Evolutionary conservation across 2,888 invertebrate species (phyloP), one percentile per base, ranked within the genome.

Genomic region (Ectemnius continuus): DNA sequence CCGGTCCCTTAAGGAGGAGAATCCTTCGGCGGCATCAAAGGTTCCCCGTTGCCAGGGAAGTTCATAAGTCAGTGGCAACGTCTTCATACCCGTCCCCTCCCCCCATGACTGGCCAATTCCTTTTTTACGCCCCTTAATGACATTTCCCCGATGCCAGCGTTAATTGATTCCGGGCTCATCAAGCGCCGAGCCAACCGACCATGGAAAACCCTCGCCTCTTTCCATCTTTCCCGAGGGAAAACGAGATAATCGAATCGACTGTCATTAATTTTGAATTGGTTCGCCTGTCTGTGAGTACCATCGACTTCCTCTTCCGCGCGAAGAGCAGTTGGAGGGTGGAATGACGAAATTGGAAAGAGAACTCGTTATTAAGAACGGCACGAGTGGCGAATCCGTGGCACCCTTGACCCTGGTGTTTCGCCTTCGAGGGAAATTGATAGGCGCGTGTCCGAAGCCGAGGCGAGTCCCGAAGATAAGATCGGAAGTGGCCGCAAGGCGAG

Each of bases 361-460:
- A 23, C 23, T 23, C 23, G 23, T 23, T 23, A 23, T 23, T 23
- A 23, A 47, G 26, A 72, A 62, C 67, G 63, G 36, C 0, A 36
- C 6, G 36, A 47, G 64, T 71, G 58, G 73, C 70, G 68, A 63
- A 60, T 70, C 36, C 45, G 16, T 46, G 14, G n/a, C 58, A 52
- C 5, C 73, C 57, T 36, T 48, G 58, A 61, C 28, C 52, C 61
- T 28, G 36, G 16, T 69, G 76, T 78, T 79, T 77, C 79, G 61
- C 72, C 71, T 70, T 73, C 71, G 77, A 79, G 52, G 78, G 82
- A 83, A 83, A 84, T 84, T 80, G 83, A 83, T 84, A 83, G 36
- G 36, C 70, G 74, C 74, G 76, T 72, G 62, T 77, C 67, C 61
- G 64, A 73, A 66, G 71, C 57, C 26, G 58, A 72, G 67, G 48